Conservation (phyloP, 2,113 vertebrate species). For the Trinectes maculatus region DNA sequence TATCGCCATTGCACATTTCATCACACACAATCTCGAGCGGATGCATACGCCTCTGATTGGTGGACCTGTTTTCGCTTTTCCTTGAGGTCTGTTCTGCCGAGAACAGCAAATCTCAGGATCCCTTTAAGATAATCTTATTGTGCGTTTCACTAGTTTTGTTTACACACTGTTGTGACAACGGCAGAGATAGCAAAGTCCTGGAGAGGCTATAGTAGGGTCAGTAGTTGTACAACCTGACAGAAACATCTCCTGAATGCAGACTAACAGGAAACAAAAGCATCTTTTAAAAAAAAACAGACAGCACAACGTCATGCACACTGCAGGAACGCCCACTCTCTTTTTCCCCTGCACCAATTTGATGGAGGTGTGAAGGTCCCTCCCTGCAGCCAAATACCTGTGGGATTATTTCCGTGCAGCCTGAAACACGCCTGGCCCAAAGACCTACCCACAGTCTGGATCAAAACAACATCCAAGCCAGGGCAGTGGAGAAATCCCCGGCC, state of each 20-base stretch:
- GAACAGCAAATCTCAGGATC: background rate
- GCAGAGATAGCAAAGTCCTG: background rate
- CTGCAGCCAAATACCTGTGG: conserved; percentile 77
- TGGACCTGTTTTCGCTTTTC: conserved; percentile 11
- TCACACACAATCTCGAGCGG: too few relatives aligned
- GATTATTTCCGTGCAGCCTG: conserved; percentile 66
- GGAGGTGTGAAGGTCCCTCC: conserved; percentile 70
- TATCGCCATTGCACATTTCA: conserved; percentile 17
- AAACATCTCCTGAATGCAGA: conserved; percentile 74
- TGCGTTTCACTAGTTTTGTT: too few relatives aligned
- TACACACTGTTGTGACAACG: conserved; percentile 23
- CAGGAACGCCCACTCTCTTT: conserved; percentile 28
- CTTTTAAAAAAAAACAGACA: conserved; percentile 15
- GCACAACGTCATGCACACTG: conserved; percentile 36
- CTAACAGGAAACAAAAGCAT: conserved; percentile 57
- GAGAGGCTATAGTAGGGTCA: background rate
- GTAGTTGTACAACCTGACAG: background rate
- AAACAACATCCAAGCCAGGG: conserved; percentile 71
- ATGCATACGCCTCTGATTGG: conserved; percentile 17
- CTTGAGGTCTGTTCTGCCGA: background rate
- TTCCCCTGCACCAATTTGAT: conserved; percentile 27
- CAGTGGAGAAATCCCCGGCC: conserved; percentile 77
- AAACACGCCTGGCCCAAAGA: conserved; percentile 64
- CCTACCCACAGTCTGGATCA: conserved; percentile 65
- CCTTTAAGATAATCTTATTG: too few relatives aligned